Evolutionary conservation across 2,113 vertebrate species (phyloP).

Genomic region (Scytalopus superciliaris): DNA sequence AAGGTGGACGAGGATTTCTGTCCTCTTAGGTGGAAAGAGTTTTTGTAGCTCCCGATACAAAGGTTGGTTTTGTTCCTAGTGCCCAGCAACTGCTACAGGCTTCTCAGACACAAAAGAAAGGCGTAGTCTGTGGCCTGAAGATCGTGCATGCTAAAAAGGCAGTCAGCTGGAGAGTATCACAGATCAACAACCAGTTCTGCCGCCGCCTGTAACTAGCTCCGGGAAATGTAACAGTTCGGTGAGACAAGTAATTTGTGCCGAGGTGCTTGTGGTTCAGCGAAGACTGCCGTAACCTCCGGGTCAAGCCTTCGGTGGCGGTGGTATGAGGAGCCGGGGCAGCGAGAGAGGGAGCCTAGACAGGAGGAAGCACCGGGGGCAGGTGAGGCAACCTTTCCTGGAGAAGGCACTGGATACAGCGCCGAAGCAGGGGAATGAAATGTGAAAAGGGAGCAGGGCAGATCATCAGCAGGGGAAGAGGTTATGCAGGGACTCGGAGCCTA

Average conservation of each 20-base stretch:
- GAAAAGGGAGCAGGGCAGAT: background rate
- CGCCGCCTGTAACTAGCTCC: background rate
- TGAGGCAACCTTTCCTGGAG: background rate
- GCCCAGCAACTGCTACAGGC: constrained; percentile 39
- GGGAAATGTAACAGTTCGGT: background rate
- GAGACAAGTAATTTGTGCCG: background rate
- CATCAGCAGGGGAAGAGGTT: constrained; percentile 28
- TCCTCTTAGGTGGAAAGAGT: constrained; percentile 5
- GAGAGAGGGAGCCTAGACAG: background rate
- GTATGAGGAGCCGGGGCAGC: background rate
- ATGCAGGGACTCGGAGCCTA: background rate
- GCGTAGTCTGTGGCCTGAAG: constrained; percentile 65
- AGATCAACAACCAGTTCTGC: background rate
- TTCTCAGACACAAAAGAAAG: constrained; percentile 69
- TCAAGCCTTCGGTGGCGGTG: background rate
- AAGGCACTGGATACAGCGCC: background rate
- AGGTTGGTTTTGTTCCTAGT: constrained; percentile 20
- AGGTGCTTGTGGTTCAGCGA: background rate
- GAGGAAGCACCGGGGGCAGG: background rate
- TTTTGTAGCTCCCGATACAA: background rate
- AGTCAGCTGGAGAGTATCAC: constrained; percentile 36
- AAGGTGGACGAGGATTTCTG: background rate
- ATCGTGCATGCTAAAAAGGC: constrained; percentile 61
- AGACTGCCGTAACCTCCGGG: background rate
- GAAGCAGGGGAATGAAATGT: background rate